Conservation (phyloP, 2,113 vertebrate species). For the Carassius auratus region DNA sequence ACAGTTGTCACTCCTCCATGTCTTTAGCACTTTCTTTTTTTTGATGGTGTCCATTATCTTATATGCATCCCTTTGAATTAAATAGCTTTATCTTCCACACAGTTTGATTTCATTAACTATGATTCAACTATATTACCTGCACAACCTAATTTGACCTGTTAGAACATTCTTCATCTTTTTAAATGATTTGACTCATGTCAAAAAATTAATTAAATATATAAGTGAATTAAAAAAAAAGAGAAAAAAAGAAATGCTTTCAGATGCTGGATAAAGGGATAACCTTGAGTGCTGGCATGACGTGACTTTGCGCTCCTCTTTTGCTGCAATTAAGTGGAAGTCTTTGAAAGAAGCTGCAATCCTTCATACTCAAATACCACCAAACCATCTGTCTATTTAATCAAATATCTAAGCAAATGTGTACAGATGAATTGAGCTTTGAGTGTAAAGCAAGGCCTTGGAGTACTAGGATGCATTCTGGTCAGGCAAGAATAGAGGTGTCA, state of each 20-base stretch:
- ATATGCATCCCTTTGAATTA: not conserved
- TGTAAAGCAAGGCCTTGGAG: not conserved
- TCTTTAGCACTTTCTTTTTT: slow-evolving; percentile 30
- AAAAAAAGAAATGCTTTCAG: slow-evolving; percentile 17
- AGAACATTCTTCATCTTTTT: slow-evolving; percentile 54
- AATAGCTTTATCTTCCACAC: not conserved
- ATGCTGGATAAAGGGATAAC: slow-evolving; percentile 63
- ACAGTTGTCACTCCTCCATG: slow-evolving; percentile 35
- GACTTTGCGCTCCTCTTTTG: slow-evolving; percentile 36
- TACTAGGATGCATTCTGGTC: not conserved
- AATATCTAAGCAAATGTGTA: slow-evolving; percentile 35
- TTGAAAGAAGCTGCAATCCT: slow-evolving; percentile 41
- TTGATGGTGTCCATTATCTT: slow-evolving; percentile 13
- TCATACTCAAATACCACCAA: slow-evolving; percentile 30
- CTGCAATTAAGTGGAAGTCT: slow-evolving; percentile 50
- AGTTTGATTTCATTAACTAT: slow-evolving; percentile 19
- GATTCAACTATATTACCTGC: not conserved
- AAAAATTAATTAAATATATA: slow-evolving; percentile 21
- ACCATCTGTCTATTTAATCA: slow-evolving; percentile 43
- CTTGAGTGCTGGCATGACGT: slow-evolving; percentile 63
- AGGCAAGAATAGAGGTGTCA: not conserved
- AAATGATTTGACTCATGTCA: slow-evolving; percentile 59
- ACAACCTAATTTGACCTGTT: not conserved
- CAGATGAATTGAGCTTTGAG: slow-evolving; percentile 24
- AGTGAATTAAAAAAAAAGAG: not conserved